Evolutionary conservation across 2,888 invertebrate genomes (phyloP).

Genomic region (Drosophila dives): DNA sequence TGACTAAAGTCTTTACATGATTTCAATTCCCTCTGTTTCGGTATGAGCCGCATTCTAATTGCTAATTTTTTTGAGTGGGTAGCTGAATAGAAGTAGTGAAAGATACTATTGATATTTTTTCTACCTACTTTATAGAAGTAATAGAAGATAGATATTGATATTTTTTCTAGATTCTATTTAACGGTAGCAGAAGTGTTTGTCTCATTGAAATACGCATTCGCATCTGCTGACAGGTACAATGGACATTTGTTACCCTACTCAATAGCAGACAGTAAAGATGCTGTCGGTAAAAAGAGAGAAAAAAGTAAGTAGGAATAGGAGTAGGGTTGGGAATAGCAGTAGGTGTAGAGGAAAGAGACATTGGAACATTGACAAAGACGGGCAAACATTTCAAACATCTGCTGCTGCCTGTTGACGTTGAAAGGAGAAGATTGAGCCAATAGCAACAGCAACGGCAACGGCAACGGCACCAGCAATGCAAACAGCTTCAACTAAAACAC

Average conservation of each 20-base stretch:
- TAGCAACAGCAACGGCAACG: conserved; percentile 19
- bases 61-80: conserved; percentile 30
- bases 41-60: conserved; percentile 4
- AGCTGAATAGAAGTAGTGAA: not conserved
- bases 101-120: too few species aligned
- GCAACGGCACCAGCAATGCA: conserved; percentile 4
- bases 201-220: conserved; percentile 38
- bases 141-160: conserved; percentile 6
- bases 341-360: conserved; percentile 16
- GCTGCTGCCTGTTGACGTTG: conserved; percentile 56
- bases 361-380: conserved; percentile 63
- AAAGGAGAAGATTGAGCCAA: conserved; percentile 46
- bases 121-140: conserved; percentile 11
- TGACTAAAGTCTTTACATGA: conserved; percentile 1
- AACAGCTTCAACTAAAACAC: conserved; percentile 39
- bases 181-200: conserved; percentile 58
- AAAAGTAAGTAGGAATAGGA: conserved; percentile 8
- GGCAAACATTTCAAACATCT: conserved; percentile 73
- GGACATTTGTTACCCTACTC: conserved; percentile 66
- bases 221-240: conserved; percentile 66
- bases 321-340: conserved; percentile 6
- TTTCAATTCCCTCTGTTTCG: not conserved
- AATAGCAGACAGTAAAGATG: conserved; percentile 41
- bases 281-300: conserved; percentile 11
- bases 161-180: conserved; percentile 27